Evolutionary conservation across 1,140 invertebrate species (phyloP), one percentile per base, ranked within the genome.

Genomic region (Papilio aristodemus): DNA sequence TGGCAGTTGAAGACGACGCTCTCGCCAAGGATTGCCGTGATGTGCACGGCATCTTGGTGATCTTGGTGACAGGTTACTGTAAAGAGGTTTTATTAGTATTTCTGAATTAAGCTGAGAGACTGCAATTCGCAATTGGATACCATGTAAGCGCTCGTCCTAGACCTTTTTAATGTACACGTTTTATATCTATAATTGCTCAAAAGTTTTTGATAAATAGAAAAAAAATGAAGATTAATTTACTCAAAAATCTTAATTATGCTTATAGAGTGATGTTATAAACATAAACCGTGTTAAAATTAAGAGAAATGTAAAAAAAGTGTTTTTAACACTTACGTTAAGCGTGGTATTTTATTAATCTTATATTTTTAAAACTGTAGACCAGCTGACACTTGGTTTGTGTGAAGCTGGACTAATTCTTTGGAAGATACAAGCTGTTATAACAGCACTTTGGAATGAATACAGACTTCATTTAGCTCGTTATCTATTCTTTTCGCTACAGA

Each of bases 1-100:
- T 97, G 96, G 93, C 97, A 99, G 93, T 98, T 98, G 94, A 99
- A 97, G 85, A 98, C 96, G 90, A 98, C 97, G 81, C 96, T 97
- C 92, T 98, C 97, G 83, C 97, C 97, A 82, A 98, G 93, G 91
- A 98, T 98, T 73, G 97, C 97, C 84, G 97, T 98, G 93, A 98
- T 97, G 93, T 97, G 97, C 81, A 97, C 96, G 81, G 97, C 97
- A 95, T 98, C 97, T 93, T 96, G 95, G 92, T 95, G 94, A 80
- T 94, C 93, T 87, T 89, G 86, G 78, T 89, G 87, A 83, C 92
- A 92, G 80, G 90, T 90, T 85, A 91, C 90, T 92, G 85, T 64
- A 78, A 81, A 39, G 74, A 72, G 8, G 5, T 37, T 57, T 57
- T 27, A 66, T 22, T 54, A 54, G 19, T 54, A 54, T 54, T 54